Conservation (phyloP, 2,113 vertebrate species). For the Passer domesticus region DNA sequence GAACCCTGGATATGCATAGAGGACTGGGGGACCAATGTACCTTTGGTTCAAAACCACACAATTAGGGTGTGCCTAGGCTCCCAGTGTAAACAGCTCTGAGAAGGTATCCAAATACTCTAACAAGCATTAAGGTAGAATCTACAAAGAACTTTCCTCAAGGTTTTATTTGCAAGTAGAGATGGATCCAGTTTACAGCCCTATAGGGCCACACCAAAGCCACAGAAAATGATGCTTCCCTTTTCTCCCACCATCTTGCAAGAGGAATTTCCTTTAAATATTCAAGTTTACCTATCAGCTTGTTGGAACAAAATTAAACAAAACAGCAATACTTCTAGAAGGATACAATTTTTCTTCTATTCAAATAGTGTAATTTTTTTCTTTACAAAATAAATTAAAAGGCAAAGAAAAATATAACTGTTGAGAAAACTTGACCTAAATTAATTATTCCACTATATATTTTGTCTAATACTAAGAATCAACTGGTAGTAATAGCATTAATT, state of each 20-base stretch:
- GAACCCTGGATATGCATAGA: accelerated
- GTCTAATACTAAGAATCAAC: neutral
- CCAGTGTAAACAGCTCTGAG: neutral
- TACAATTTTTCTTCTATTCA: neutral
- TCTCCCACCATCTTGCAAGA: neutral
- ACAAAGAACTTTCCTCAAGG: neutral
- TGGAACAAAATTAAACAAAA: neutral
- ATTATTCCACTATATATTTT: neutral
- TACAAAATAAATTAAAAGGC: neutral
- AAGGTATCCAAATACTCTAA: neutral
- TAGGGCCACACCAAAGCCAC: neutral
- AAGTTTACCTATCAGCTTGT: neutral
- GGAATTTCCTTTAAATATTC: neutral
- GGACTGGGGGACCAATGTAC: neutral
- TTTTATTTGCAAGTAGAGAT: neutral
- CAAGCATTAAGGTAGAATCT: neutral
- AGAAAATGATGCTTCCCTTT: neutral
- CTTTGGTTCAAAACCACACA: neutral
- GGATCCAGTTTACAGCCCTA: neutral
- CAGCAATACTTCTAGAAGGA: neutral
- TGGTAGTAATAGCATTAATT: neutral
- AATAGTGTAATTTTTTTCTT: accelerated
- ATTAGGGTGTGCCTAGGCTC: neutral
- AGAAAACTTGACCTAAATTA: neutral
- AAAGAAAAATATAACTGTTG: neutral